Conservation (phyloP, 2,888 invertebrate species). For the Oligia strigilis region DNA sequence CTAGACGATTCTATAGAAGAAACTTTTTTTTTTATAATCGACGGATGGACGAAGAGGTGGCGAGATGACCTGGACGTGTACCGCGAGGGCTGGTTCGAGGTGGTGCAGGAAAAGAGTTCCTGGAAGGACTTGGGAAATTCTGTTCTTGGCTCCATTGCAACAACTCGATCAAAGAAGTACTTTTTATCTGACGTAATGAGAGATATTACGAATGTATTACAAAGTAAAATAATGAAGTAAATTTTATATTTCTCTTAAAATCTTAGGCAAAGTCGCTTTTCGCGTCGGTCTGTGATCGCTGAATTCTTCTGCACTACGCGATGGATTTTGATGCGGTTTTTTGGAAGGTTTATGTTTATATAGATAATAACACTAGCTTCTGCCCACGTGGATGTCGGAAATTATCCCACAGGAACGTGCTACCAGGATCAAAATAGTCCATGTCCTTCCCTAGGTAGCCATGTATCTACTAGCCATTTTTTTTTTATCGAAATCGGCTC, state of each 20-base stretch:
- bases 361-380: background rate
- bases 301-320: background rate
- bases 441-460: background rate
- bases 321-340: background rate
- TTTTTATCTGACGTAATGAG: background rate
- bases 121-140: no score
- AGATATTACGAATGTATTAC: background rate
- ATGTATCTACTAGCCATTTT: background rate
- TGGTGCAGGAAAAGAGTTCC: no score
- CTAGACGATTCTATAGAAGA: no score
- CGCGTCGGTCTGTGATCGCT: background rate
- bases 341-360: background rate
- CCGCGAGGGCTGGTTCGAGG: no score
- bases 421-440: background rate
- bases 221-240: background rate
- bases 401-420: background rate
- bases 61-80: no score
- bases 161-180: background rate
- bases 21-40: no score
- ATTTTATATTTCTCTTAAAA: background rate
- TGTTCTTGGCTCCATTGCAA: background rate
- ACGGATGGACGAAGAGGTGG: no score
- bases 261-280: background rate
- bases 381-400: background rate
- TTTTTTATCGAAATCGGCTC: background rate